Percentiles rank a stretch among this genome's conserved stretches.
Evolutionary conservation across 1,140 invertebrate genomes (phyloP).

Genomic region (Bursaphelenchus mucronatus): DNA sequence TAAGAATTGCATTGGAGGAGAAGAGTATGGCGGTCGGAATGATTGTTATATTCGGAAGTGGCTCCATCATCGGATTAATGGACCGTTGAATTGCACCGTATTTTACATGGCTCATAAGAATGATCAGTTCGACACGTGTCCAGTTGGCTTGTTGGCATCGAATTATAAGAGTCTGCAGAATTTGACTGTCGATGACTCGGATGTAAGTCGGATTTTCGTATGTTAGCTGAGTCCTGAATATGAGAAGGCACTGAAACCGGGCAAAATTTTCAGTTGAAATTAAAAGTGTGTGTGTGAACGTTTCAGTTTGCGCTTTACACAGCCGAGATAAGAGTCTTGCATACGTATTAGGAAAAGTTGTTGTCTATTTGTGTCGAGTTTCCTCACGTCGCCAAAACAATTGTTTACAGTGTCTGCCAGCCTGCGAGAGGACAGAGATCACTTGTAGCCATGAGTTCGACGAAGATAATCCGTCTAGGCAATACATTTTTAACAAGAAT

Average conservation of each 20-base stretch:
- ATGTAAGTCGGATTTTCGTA: not conserved
- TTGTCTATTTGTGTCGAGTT: too few relatives aligned
- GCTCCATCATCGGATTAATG: slow-evolving; percentile 6
- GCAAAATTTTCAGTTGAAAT: too few relatives aligned
- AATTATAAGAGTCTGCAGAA: slow-evolving; percentile 6
- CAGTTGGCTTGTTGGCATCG: not conserved
- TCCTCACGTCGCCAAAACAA: too few relatives aligned
- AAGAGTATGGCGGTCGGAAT: slow-evolving; percentile 7
- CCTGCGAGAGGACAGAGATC: not conserved
- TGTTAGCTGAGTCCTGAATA: too few relatives aligned
- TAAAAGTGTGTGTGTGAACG: too few relatives aligned
- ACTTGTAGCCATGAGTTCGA: not conserved
- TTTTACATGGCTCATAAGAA: slow-evolving; percentile 7
- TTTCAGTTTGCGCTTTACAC: too few relatives aligned
- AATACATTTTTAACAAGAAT: not conserved
- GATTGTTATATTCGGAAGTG: slow-evolving; percentile 12
- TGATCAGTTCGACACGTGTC: not conserved
- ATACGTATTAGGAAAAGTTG: too few relatives aligned
- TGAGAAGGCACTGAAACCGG: not conserved
- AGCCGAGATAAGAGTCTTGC: too few relatives aligned
- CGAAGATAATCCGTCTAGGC: not conserved
- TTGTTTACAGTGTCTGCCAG: slow-evolving; percentile 6
- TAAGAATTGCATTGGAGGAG: not conserved
- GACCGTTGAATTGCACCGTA: slow-evolving; percentile 12
- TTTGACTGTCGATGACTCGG: not conserved